Evolutionary conservation across 2,888 invertebrate species (phyloP).

Genomic region (Eupelmus urozonus): DNA sequence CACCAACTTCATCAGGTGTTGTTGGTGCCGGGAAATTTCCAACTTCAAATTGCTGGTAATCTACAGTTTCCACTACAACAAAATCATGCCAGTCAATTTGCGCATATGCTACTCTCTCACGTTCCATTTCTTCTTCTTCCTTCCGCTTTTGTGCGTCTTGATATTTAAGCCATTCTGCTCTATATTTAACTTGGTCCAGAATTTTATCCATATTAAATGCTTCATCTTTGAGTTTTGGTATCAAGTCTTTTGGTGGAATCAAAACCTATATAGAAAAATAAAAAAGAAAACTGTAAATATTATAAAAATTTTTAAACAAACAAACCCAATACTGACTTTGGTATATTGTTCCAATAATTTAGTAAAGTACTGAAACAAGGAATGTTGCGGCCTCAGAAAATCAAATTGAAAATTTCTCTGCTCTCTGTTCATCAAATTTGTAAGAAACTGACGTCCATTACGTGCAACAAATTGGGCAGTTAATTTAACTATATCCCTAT

Average conservation of each 20-base stretch:
- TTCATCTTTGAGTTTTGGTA: constrained; percentile 88
- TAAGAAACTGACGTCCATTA: constrained; percentile 98
- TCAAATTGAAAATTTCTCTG: constrained; percentile 99
- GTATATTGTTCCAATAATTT: constrained; percentile 99
- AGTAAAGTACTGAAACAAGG: constrained; percentile 98
- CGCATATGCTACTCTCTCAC: constrained; percentile 96
- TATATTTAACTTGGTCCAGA: constrained; percentile 93
- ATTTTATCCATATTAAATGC: constrained; percentile 83
- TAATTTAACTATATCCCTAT: constrained; percentile 95
- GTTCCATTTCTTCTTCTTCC: constrained; percentile 96
- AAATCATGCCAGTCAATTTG: constrained; percentile 99
- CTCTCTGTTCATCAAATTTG: constrained; percentile 98
- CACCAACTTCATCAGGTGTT: constrained; percentile 97
- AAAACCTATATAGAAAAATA: constrained; percentile 80
- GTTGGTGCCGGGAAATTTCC: constrained; percentile 98
- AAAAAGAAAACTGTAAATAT: neutral
- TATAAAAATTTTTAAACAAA: neutral
- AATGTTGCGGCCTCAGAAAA: constrained; percentile 98
- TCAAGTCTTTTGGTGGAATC: constrained; percentile 95
- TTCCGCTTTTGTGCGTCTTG: constrained; percentile 94
- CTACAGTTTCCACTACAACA: constrained; percentile 99
- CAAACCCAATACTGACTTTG: constrained; percentile 87
- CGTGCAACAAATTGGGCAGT: constrained; percentile 99
- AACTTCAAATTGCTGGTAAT: constrained; percentile 97
- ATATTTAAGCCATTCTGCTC: constrained; percentile 97